Base-by-base conservation (phyloP, 2,888 invertebrate genomes). In the Ectobius pallidus region DNA sequence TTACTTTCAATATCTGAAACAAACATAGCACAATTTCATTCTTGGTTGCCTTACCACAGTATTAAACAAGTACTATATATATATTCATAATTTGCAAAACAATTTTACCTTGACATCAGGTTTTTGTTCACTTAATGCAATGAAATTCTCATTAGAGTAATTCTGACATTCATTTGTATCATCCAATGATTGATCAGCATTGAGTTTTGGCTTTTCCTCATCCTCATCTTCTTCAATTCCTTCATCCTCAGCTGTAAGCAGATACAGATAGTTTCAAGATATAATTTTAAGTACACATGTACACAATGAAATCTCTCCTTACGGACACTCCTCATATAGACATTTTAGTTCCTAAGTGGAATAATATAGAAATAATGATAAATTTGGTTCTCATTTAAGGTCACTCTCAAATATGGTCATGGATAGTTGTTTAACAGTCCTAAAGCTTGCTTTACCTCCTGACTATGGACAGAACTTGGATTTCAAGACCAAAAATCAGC, bases 131-230 rank as follows among this genome's bases (percentile, higher is more conserved):
- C 75, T 63, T 77, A n/a, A 75, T 20, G 69, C 68, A 30, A 75
- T 74, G 7, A n/a, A n/a, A n/a, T n/a, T n/a, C n/a, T n/a, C n/a
- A n/a, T 75, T 68, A 6, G 79, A 79, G 7, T 78, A 20, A 20
- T 62, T 3, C 34, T 34, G 14, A 44, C 84, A 84, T 65, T 81
- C 84, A 14, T 82, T 79, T 73, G 80, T 81, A 30, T 78, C 79
- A 11, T 79, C 79, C 77, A 77, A 81, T 75, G 78, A 58, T 58
- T 25, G 4, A 25, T 58, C 58, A 25, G 7, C 1, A n/a, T n/a
- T n/a, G n/a, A n/a, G n/a, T n/a, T n/a, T n/a, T n/a, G n/a, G n/a
- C 25, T n/a, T 25, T 25, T 78, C 16, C 22, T 18, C 4, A 25
- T n/a, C 7, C 3, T 68, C 30, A 27, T 7, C 68, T 18, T 16